Evolutionary conservation across 2,113 vertebrate genomes (phyloP).

Genomic region (Gavia stellata): DNA sequence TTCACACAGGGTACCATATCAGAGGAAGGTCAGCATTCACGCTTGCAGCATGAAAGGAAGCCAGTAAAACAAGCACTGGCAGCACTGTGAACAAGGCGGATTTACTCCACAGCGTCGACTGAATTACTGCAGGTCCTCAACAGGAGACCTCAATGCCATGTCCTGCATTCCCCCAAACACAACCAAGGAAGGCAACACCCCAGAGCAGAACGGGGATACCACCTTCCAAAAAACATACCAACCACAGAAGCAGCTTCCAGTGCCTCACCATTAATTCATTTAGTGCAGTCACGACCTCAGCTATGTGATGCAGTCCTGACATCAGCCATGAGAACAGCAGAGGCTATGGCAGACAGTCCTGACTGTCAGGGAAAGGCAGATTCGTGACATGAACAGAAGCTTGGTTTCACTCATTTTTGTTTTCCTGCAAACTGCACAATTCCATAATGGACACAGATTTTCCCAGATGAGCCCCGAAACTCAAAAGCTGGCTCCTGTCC

Average conservation of each 20-base stretch:
- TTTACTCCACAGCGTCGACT: background rate
- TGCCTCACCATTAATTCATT: background rate
- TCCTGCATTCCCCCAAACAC: background rate
- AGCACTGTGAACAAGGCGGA: background rate
- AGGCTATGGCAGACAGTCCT: background rate
- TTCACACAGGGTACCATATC: background rate
- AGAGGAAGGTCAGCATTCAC: background rate
- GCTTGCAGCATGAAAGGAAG: background rate
- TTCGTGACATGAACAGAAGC: background rate
- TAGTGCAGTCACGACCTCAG: background rate
- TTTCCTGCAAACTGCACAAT: background rate
- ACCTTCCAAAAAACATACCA: background rate
- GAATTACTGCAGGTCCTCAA: background rate
- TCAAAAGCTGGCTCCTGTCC: background rate
- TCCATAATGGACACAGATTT: background rate
- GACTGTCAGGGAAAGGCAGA: background rate
- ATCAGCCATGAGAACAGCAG: background rate
- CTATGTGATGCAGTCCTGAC: background rate
- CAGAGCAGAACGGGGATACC: fast-evolving
- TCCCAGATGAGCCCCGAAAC: background rate
- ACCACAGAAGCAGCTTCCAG: background rate
- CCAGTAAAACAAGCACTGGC: background rate
- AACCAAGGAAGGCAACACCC: background rate
- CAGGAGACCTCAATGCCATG: background rate
- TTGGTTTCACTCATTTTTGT: background rate